Evolutionary conservation across 2,888 invertebrate species (phyloP), one percentile per base, ranked within the genome.

Genomic region (Epinotia brunnichana): DNA sequence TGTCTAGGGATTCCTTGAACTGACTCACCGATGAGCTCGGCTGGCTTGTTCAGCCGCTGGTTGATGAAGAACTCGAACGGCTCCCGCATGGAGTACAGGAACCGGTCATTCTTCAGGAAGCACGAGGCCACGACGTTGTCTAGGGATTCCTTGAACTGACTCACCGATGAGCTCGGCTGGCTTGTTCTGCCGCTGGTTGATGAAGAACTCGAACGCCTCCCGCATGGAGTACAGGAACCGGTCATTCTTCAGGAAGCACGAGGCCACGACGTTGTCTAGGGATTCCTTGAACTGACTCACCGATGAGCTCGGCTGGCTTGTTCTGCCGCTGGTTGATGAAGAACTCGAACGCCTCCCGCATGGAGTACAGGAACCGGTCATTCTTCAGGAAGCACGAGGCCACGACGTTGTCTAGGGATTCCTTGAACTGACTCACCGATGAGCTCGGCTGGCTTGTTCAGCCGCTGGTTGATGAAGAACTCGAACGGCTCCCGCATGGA

Each of bases 51-150:
- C 77, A 98, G 97, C 79, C 99, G 94, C 90, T 98, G 98, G 94
- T 99, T 99, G 81, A 99, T 97, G 87, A 99, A 99, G 87, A 96
- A 95, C 91, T 99, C 99, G 89, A 99, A 99, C 15, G 99, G 98
- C 91, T 99, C 99, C 74, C 98, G 96, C 87, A 99, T 95, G 67
- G 98, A 97, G 91, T 99, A 99, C 10, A 97, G 94, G 93, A 99
- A 99, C 89, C 17, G 24, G 59, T 71, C 56, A 9, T 57, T n/a
- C 82, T 95, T 95, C 85, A 96, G 96, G 93, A 99, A 99, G 93
- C 99, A 99, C 17, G 95, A 95, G 76, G 90, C 94, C 24, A 99
- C 98, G 80, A 99, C 97, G 84, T 97, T 96, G 94, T 99, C 99
- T 95, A 99, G 15, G n/a, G n/a, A n/a, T n/a, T 24, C 21, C 21